These are phyloP conservation scores for Equus przewalskii DNA, from an alignment of 2,113 vertebrate genomes.

Conservation along the genomic window DNA sequence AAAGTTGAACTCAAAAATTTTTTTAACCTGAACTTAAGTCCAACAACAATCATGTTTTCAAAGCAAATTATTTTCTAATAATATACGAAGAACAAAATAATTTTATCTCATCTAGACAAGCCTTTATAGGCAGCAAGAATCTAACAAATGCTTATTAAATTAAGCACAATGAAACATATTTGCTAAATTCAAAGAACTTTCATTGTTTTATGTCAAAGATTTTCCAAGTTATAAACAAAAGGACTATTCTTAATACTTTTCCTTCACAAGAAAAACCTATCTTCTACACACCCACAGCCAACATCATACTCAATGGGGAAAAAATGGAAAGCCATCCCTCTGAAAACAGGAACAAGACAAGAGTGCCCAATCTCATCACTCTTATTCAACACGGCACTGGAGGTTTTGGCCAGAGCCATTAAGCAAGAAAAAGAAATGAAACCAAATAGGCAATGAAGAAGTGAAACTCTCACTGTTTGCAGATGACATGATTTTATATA, in stretches of 20 bases:
- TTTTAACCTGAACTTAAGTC: not conserved
- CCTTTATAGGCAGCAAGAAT: not conserved
- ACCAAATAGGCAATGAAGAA: too few relatives aligned
- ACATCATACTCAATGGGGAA: too few relatives aligned
- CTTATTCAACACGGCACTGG: too few relatives aligned
- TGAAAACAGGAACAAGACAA: too few relatives aligned
- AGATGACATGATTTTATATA: too few relatives aligned
- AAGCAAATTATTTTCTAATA: slow-evolving; percentile 39
- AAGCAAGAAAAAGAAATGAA: too few relatives aligned
- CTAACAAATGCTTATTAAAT: slow-evolving; percentile 7
- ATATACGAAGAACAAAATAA: not conserved
- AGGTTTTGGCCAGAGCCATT: too few relatives aligned
- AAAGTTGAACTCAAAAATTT: not conserved
- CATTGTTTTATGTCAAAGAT: not conserved
- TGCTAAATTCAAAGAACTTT: not conserved
- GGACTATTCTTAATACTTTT: not conserved
- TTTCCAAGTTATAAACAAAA: slow-evolving; percentile 13
- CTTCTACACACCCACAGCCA: not conserved
- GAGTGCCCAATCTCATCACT: too few relatives aligned
- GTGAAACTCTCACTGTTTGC: too few relatives aligned
- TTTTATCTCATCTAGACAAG: not conserved
- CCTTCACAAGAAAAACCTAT: not conserved
- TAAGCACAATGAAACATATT: not conserved
- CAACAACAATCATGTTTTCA: slow-evolving; percentile 27
- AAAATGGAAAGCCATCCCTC: too few relatives aligned